Conservation (phyloP, 2,888 invertebrate genomes). For the Prostheceraeus crozeri region DNA sequence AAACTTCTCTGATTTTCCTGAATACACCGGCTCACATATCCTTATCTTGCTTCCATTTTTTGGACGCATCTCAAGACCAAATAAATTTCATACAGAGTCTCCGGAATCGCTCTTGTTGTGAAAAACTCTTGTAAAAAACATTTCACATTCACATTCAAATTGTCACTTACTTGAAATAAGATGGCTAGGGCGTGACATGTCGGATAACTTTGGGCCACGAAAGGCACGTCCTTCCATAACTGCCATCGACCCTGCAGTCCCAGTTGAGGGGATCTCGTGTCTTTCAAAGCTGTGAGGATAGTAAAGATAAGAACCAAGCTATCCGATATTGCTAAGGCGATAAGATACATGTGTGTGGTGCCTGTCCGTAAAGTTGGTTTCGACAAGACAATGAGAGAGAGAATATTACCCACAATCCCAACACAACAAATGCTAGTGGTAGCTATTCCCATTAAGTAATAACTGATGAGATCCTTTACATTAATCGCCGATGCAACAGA, state of each 20-base stretch:
- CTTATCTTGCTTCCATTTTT: too few species aligned
- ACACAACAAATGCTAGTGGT: conserved; percentile 50
- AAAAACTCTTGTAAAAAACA: too few species aligned
- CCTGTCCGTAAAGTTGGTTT: conserved; percentile 47
- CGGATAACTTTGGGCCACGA: conserved; percentile 44
- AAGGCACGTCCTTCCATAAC: conserved; percentile 42
- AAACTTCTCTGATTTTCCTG: too few species aligned
- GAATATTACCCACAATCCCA: conserved; percentile 52
- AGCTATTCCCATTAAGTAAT: conserved; percentile 53
- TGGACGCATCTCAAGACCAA: too few species aligned
- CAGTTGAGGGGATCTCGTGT: conserved; percentile 42
- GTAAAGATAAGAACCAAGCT: conserved; percentile 50
- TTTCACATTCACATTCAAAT: too few species aligned
- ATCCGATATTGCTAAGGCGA: conserved; percentile 53
- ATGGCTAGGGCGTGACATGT: conserved; percentile 53
- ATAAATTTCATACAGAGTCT: too few species aligned
- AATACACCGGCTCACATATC: too few species aligned
- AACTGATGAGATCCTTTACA: conserved; percentile 34
- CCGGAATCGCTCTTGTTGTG: too few species aligned
- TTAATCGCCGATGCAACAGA: too few species aligned
- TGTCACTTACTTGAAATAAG: conserved; percentile 53
- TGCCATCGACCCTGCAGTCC: conserved; percentile 28
- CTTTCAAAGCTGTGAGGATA: conserved; percentile 47
- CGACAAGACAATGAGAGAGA: conserved; percentile 52
- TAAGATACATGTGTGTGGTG: conserved; percentile 54